Evolutionary conservation across 2,797 vertebrate genomes (phyloP).

Genomic region (Eidolon dupreanum): DNA sequence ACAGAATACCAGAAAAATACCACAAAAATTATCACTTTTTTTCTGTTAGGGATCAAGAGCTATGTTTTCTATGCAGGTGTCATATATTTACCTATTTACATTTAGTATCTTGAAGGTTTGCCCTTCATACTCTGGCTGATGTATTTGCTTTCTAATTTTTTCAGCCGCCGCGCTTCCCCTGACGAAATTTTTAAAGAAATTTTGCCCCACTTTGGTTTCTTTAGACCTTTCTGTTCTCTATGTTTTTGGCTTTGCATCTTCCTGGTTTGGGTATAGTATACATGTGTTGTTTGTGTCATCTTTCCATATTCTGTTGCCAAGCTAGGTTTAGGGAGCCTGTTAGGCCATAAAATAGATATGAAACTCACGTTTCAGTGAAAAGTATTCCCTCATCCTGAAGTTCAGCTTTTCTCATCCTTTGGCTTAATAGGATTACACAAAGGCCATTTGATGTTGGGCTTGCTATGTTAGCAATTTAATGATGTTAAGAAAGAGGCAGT

Average conservation of each 20-base stretch:
- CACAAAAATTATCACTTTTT: background rate
- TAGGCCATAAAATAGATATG: background rate
- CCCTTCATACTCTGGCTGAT: background rate
- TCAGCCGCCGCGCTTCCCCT: background rate
- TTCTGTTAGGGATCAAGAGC: background rate
- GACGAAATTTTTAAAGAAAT: background rate
- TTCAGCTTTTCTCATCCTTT: constrained; percentile 16
- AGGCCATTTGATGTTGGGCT: constrained; percentile 1
- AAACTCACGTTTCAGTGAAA: background rate
- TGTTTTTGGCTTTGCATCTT: background rate
- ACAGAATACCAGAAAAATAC: background rate
- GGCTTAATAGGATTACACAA: constrained; percentile 10
- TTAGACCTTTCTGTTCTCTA: background rate
- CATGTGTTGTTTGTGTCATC: background rate
- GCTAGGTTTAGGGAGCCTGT: background rate
- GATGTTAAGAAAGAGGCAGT: constrained; percentile 19
- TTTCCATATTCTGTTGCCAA: background rate
- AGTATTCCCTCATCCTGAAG: background rate
- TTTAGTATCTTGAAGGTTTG: background rate
- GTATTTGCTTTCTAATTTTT: background rate
- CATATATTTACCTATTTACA: background rate
- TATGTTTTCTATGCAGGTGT: background rate
- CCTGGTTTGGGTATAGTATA: background rate
- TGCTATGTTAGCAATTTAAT: constrained; percentile 41
- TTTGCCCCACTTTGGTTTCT: background rate